These are phyloP conservation scores for Spinus pinus DNA, from an alignment of 2,797 vertebrate genomes.

Conservation along the genomic window DNA sequence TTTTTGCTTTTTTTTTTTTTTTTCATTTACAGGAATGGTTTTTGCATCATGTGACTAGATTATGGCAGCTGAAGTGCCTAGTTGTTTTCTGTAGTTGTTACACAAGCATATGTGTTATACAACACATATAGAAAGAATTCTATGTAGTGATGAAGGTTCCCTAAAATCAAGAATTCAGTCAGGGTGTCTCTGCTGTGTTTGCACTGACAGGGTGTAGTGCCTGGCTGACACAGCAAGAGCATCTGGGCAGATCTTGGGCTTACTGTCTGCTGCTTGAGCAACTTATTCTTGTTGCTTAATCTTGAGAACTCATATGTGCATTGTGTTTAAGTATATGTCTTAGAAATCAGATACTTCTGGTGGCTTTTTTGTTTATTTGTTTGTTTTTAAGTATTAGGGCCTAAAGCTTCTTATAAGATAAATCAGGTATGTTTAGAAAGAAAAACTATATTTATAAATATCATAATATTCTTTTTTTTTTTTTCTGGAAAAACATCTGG, in stretches of 20 bases:
- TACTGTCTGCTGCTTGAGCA: neutral
- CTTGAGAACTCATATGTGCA: neutral
- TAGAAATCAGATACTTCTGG: neutral
- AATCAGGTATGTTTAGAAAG: neutral
- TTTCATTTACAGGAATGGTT: neutral
- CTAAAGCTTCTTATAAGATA: neutral
- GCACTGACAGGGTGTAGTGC: rapidly evolving
- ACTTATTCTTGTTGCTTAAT: neutral
- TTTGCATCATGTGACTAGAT: neutral
- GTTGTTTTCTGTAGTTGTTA: neutral
- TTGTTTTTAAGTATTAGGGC: neutral
- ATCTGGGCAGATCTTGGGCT: neutral
- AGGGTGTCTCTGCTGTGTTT: neutral
- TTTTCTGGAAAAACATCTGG: neutral
- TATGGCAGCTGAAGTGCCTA: neutral
- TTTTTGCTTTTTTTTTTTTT: neutral
- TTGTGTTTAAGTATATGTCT: neutral
- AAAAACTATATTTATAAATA: neutral
- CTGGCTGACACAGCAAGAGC: neutral
- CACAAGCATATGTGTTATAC: neutral
- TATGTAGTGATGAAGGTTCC: neutral
- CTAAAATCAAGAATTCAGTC: neutral
- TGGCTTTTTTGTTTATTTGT: neutral
- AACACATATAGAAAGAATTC: neutral
- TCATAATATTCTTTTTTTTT: neutral